A percentile compares a stretch with the other conserved stretches of the same genome.
Conservation (phyloP, 37 sponge, comb jelly and placozoan genomes). For the Oopsacas minuta region DNA sequence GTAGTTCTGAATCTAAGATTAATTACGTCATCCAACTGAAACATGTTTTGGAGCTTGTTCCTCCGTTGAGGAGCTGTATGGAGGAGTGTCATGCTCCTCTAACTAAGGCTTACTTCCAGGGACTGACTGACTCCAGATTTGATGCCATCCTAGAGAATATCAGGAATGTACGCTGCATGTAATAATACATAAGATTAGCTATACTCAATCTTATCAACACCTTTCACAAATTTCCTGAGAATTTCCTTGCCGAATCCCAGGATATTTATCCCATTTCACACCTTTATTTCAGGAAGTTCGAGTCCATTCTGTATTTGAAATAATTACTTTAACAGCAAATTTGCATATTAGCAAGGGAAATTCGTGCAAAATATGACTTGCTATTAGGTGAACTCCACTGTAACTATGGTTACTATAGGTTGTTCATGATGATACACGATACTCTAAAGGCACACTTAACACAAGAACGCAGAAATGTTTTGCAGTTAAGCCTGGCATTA, state of each 20-base stretch:
- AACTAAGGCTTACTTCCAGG: slow-evolving; percentile 50
- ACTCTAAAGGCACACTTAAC: slow-evolving; percentile 86
- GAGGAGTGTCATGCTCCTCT: slow-evolving; percentile 49
- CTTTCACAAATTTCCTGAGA: no score
- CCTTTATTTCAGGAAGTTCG: no score
- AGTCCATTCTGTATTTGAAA: no score
- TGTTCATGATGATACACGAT: slow-evolving; percentile 85
- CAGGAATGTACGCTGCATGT: slow-evolving; percentile 15
- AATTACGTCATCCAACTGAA: slow-evolving; percentile 71
- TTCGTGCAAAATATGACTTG: no score
- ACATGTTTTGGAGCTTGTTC: slow-evolving; percentile 80
- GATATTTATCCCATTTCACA: no score
- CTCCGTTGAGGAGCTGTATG: slow-evolving; percentile 47
- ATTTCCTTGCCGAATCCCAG: no score
- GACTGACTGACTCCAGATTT: slow-evolving; percentile 58
- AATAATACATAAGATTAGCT: no score
- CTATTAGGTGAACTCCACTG: no score
- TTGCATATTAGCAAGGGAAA: no score
- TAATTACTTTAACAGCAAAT: no score
- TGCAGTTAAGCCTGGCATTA: slow-evolving; percentile 59
- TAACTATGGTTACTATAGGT: slow-evolving; percentile 20
- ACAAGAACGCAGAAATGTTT: slow-evolving; percentile 97
- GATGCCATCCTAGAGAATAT: slow-evolving; percentile 43
- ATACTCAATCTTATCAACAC: no score
- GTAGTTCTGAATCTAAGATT: slow-evolving; percentile 80